A percentile compares a stretch with the other conserved stretches of the same genome.
Conservation (phyloP, 2,797 vertebrate genomes). For the Otus scops region DNA sequence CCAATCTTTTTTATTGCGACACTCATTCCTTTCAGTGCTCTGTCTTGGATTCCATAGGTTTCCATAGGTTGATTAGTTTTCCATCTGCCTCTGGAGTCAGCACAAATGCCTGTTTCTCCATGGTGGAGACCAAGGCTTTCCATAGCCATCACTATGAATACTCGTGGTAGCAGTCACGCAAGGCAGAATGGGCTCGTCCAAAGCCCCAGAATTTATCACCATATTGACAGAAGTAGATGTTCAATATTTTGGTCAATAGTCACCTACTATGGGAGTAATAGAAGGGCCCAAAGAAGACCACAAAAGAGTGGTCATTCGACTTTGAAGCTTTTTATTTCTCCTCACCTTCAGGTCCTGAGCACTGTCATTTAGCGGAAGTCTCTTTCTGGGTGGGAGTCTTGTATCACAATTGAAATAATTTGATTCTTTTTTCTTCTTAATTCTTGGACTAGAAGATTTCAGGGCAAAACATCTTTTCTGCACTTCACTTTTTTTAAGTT, state of each 20-base stretch:
- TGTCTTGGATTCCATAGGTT: neutral
- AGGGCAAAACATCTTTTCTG: neutral
- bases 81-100: neutral
- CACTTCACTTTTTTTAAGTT: neutral
- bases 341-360: neutral
- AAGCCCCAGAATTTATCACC: neutral
- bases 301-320: neutral
- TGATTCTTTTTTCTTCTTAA: neutral
- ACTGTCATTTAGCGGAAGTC: neutral
- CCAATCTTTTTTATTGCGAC: neutral
- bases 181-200: neutral
- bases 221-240: neutral
- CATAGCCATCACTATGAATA: neutral
- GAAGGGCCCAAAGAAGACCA: neutral
- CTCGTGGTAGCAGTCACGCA: neutral
- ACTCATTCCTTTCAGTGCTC: neutral
- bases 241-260: neutral
- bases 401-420: neutral
- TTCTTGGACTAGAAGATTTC: neutral
- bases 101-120: neutral
- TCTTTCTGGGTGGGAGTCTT: neutral
- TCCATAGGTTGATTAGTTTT: neutral
- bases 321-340: neutral
- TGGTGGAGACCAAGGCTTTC: neutral
- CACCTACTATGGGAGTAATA: fast-evolving